Base-by-base conservation (phyloP, 2,888 invertebrate genomes). In the Tetropium fuscum region DNA sequence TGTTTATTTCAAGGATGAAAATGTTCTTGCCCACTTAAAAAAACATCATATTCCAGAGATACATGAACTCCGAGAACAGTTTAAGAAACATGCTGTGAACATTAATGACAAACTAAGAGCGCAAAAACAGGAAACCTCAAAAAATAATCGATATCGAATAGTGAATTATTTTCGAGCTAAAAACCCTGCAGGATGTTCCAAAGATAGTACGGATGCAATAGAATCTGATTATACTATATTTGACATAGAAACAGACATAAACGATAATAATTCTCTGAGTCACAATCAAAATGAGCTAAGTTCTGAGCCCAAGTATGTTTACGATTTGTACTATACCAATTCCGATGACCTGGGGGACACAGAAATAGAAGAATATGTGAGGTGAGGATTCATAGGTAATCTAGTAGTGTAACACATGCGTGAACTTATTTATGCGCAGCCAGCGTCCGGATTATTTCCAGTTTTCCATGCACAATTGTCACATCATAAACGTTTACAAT, bases 251-350 rank as follows among this genome's bases (percentile, higher is more conserved):
- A 77, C 81, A 43, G 80, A 81, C 32, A 49, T 63, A 32, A 69
- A 70, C 38, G 63, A 64, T 40, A 68, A 66, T 45, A 61, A 68
- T 30, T 20, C 53, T 22, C 61, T 53, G 19, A 58, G 47, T 30
- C 54, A 58, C 25, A 66, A 64, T 45, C 67, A 66, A 41, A 61
- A 70, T 53, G 40, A 34, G 6, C 59, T 30, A 10, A 25, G 38
- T 10, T 25, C 58, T 54, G 48, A 69, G n/a, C 47, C 63, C 10
- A 72, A 74, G 48, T 89, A 84, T 76, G 88, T 89, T 4, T 89
- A 88, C 66, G 89, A 89, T 78, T 81, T 89, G 19, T 89, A 89
- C 79, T 86, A 86, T 70, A 85, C 86, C 66, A 82, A 82, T 64
- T 82, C 83, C 13, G 82, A 83, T 64, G 82, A 85, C 63, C 68